These are phyloP conservation scores for Cosmia pyralina DNA, from an alignment of 2,888 invertebrate genomes.

Conservation along the genomic window DNA sequence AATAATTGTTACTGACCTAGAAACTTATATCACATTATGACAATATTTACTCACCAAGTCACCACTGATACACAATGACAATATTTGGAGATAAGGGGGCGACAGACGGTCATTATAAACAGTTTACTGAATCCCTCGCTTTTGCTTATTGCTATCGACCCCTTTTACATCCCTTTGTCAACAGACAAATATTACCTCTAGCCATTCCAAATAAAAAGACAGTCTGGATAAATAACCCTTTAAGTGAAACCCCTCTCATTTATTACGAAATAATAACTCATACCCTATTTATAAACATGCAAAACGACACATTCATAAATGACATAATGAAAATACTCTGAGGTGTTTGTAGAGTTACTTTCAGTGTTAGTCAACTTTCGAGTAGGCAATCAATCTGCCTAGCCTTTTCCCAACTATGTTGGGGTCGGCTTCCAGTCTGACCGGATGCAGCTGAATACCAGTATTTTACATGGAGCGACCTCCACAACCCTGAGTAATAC, in stretches of 20 bases:
- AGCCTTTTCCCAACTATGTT: no score
- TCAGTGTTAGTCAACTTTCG: background rate
- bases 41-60: slow-evolving; percentile 35
- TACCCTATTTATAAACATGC: background rate
- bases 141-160: slow-evolving; percentile 11
- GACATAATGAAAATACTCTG: background rate
- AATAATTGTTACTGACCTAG: slow-evolving; percentile 43
- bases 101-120: slow-evolving; percentile 53
- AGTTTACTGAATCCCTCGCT: slow-evolving; percentile 12
- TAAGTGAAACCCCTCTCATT: background rate
- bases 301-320: slow-evolving; percentile 2
- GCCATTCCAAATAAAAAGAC: slow-evolving; percentile 1
- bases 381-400: no score
- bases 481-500: no score
- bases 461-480: no score
- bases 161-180: slow-evolving; percentile 14
- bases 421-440: no score
- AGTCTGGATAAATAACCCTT: slow-evolving; percentile 13
- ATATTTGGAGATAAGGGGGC: slow-evolving; percentile 33
- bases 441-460: no score
- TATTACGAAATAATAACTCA: slow-evolving; percentile 5
- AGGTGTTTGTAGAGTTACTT: background rate
- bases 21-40: slow-evolving; percentile 37
- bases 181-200: slow-evolving; percentile 28
- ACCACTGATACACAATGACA: slow-evolving; percentile 40